Conservation (phyloP, 2,888 invertebrate genomes). For the Dendrolimus houi region DNA sequence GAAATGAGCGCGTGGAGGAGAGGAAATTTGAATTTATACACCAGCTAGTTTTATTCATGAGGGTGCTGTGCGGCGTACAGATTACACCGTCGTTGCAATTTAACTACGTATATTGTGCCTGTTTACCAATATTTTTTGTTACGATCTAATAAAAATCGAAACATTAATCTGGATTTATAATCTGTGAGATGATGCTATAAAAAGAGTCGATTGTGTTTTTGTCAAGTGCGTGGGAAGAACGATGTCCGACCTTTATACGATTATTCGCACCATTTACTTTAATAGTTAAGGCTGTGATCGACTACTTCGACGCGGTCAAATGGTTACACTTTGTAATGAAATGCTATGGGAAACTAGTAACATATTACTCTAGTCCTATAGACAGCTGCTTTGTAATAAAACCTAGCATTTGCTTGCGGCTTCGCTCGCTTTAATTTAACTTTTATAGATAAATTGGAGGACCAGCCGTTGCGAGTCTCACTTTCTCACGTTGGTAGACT, state of each 20-base stretch:
- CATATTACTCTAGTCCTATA: no score
- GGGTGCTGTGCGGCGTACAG: constrained; percentile 34
- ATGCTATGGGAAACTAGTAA: no score
- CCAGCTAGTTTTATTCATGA: constrained; percentile 72
- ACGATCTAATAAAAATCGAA: no score
- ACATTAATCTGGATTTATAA: not conserved
- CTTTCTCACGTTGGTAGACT: no score
- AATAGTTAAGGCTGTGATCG: constrained; percentile 1
- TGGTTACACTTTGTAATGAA: not conserved
- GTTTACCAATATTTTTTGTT: no score
- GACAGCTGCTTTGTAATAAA: no score
- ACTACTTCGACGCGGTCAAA: constrained; percentile 14
- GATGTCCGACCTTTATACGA: constrained; percentile 1
- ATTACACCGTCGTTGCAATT: not conserved
- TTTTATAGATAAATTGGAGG: no score
- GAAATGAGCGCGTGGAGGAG: constrained; percentile 72
- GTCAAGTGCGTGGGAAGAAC: not conserved
- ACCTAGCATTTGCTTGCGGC: no score
- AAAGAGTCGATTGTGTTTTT: not conserved
- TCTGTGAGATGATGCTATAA: not conserved
- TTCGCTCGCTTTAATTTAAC: no score
- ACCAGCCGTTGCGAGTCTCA: no score
- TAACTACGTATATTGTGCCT: not conserved
- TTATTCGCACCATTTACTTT: constrained; percentile 10
- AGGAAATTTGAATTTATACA: constrained; percentile 77